Evolutionary conservation across 92 coral and sea anemone genomes (phyloP), one percentile per base, ranked within the genome.

Genomic region (Epizoanthus fatuus): DNA sequence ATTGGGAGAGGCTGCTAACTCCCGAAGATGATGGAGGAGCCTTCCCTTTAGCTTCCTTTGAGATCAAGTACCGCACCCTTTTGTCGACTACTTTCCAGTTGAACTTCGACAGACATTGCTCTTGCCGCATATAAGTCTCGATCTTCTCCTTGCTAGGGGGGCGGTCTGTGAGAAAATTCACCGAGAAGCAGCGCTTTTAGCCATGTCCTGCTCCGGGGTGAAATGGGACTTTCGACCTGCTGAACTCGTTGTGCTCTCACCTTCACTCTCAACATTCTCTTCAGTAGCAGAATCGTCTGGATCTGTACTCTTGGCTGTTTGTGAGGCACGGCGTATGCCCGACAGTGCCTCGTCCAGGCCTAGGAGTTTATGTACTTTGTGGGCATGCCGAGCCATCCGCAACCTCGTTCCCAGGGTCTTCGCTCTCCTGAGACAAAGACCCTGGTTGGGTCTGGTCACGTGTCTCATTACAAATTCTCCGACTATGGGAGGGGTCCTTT

Each of bases 351-450:
- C 44, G 44, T 40, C 44, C 44, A 40, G 44, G 5, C 13, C 7
- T 65, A 22, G 44, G 39, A 65, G 71, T 32, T 65, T 65, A 20
- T 65, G 71, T 39, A 65, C 44, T 12, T 65, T 65, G 71, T 22
- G 71, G 44, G 44, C 44, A 40, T 40, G 44, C 3, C 44, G 0
- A 22, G n/a, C n/a, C n/a, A n/a, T n/a, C n/a, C n/a, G n/a, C n/a
- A n/a, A n/a, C n/a, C n/a, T n/a, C n/a, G n/a, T n/a, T n/a, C n/a
- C n/a, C n/a, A n/a, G n/a, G n/a, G n/a, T n/a, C n/a, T n/a, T n/a
- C n/a, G n/a, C n/a, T n/a, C n/a, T n/a, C n/a, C n/a, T n/a, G n/a
- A n/a, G n/a, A n/a, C n/a, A n/a, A n/a, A n/a, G n/a, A n/a, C n/a
- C n/a, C n/a, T n/a, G n/a, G n/a, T n/a, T n/a, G n/a, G n/a, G n/a